Evolutionary conservation across 1,140 invertebrate species (phyloP).

Genomic region (Drosophila ercepeae): DNA sequence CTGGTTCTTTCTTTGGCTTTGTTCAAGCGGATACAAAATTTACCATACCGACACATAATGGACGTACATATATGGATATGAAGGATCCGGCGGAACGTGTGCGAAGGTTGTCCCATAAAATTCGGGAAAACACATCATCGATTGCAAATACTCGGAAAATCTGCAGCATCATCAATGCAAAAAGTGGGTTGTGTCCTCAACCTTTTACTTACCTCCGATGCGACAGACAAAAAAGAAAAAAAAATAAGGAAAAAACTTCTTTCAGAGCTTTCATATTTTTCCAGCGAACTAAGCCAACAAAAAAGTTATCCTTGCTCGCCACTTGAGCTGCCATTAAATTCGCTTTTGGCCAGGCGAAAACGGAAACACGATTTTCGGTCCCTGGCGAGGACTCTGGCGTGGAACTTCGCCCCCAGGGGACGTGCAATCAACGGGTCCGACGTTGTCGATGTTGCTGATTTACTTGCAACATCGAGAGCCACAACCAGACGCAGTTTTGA

Average conservation of each 20-base stretch:
- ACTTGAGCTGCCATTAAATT: conserved; percentile 49
- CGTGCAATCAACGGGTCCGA: conserved; percentile 30
- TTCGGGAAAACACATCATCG: conserved; percentile 49
- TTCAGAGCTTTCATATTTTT: conserved; percentile 38
- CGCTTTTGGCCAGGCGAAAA: conserved; percentile 22
- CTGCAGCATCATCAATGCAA: conserved; percentile 49
- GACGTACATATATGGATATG: background rate
- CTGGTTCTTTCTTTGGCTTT: conserved; percentile 39
- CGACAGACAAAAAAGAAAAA: background rate
- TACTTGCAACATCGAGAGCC: conserved; percentile 21
- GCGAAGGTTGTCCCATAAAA: conserved; percentile 44
- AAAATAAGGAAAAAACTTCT: conserved; percentile 2
- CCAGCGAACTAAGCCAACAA: conserved; percentile 15
- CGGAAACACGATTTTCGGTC: conserved; percentile 38
- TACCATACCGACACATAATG: conserved; percentile 9
- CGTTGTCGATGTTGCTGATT: background rate
- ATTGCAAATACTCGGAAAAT: conserved; percentile 45
- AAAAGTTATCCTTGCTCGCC: conserved; percentile 31
- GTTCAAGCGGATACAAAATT: conserved; percentile 38
- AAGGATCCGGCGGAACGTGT: background rate
- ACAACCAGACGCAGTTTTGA: conserved; percentile 29
- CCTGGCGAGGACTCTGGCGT: background rate
- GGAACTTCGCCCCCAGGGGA: conserved; percentile 4
- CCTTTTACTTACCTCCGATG: background rate
- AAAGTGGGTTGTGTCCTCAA: background rate